Percentiles rank a stretch among this genome's conserved stretches.
Conservation (phyloP, 2,113 vertebrate species). For the Ciconia maguari region DNA sequence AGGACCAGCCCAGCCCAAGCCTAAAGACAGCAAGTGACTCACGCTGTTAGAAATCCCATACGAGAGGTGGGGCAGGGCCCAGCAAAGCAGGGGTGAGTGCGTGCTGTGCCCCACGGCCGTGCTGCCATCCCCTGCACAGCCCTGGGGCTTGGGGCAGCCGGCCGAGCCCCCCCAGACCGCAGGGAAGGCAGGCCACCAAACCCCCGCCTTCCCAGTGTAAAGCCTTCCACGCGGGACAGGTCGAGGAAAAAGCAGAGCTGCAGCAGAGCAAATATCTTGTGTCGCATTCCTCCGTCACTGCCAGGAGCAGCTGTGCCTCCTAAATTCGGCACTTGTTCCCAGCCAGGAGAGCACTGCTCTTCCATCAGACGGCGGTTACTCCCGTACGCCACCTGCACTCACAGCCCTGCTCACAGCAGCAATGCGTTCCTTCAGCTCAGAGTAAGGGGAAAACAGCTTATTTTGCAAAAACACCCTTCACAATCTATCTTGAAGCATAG, state of each 20-base stretch:
- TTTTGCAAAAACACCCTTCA: rapidly evolving
- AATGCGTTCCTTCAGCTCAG: rapidly evolving
- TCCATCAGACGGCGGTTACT: not conserved
- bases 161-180: rapidly evolving
- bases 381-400: not conserved
- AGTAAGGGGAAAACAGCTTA: not conserved
- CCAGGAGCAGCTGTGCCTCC: not conserved
- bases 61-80: not conserved
- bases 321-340: not conserved
- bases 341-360: not conserved
- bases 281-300: rapidly evolving
- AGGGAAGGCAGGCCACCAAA: no score
- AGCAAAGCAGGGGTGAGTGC: rapidly evolving
- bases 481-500: rapidly evolving
- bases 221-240: rapidly evolving
- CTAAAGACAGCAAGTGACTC: not conserved
- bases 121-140: rapidly evolving
- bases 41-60: rapidly evolving
- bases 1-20: not conserved
- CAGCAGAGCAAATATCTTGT: not conserved
- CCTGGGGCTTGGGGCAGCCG: rapidly evolving
- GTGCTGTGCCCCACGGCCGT: rapidly evolving
- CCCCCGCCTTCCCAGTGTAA: rapidly evolving
- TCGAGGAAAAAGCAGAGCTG: rapidly evolving
- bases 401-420: not conserved